Conservation (phyloP, 2,113 vertebrate species). For the Urocynchramus pylzowi region DNA sequence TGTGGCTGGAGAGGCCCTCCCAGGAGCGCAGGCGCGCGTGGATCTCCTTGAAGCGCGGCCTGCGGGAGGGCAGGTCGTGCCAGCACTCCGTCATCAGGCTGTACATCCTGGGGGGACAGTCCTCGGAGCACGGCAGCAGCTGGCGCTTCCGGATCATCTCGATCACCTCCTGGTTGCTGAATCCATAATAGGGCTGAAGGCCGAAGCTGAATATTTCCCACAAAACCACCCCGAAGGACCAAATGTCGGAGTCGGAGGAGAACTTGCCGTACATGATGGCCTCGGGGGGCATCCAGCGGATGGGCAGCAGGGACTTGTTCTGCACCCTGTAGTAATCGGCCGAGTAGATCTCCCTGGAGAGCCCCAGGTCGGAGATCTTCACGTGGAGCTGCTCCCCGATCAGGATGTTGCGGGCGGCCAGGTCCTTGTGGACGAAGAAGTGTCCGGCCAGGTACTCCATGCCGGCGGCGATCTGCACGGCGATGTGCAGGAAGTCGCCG, state of each 20-base stretch:
- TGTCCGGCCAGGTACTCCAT: constrained; percentile 96
- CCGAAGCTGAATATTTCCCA: constrained; percentile 99
- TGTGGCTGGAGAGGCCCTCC: constrained; percentile 94
- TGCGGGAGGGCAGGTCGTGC: constrained; percentile 90
- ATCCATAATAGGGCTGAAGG: constrained; percentile 94
- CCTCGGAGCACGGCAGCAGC: constrained; percentile 93
- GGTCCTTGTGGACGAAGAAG: constrained; percentile 94
- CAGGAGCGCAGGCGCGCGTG: constrained; percentile 89
- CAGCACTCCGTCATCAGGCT: constrained; percentile 96
- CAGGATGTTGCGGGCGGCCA: constrained; percentile 92
- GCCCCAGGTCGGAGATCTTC: constrained; percentile 96
- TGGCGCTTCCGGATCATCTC: constrained; percentile 97
- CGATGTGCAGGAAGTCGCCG: constrained; percentile 91
- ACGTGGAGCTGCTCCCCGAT: constrained; percentile 95
- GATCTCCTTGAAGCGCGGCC: constrained; percentile 93
- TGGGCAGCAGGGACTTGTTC: constrained; percentile 89
- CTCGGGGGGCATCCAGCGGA: constrained; percentile 97
- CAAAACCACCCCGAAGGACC: constrained; percentile 94
- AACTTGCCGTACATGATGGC: constrained; percentile 95
- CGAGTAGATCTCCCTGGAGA: constrained; percentile 92
- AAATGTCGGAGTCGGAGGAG: constrained; percentile 93
- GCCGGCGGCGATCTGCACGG: constrained; percentile 91
- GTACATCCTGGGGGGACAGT: constrained; percentile 94
- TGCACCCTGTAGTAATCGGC: constrained; percentile 93
- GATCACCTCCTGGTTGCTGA: constrained; percentile 97